Percentiles rank a stretch among this genome's conserved stretches.
Evolutionary conservation across 2,888 invertebrate species (phyloP).

Genomic region (Acleris holmiana): DNA sequence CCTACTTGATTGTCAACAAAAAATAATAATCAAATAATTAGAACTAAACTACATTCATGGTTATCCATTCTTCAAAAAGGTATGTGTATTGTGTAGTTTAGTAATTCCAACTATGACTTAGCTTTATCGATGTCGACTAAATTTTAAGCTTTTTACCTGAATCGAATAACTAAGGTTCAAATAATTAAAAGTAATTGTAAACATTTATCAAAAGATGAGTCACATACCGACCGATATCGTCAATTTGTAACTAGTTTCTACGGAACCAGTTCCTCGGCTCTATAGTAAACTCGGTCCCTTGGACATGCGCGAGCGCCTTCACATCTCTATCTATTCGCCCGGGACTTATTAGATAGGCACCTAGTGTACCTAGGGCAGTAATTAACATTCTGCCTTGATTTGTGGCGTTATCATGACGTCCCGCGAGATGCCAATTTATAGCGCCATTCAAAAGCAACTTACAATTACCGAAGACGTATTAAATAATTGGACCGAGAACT

Average conservation of each 20-base stretch:
- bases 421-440: constrained; percentile 60
- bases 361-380: constrained; percentile 51
- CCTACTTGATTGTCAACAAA: no score
- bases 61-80: neutral
- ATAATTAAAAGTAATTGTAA: constrained; percentile 28
- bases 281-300: constrained; percentile 43
- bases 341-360: constrained; percentile 39
- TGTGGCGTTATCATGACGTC: constrained; percentile 69
- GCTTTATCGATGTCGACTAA: neutral
- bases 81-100: neutral
- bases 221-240: constrained; percentile 45
- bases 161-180: constrained; percentile 1
- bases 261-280: constrained; percentile 51
- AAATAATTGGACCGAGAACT: constrained; percentile 36
- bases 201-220: constrained; percentile 41
- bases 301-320: constrained; percentile 46
- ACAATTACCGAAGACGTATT: constrained; percentile 38
- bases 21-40: no score
- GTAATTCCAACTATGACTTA: neutral
- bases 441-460: constrained; percentile 53
- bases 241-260: constrained; percentile 50
- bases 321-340: constrained; percentile 46
- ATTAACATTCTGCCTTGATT: constrained; percentile 69
- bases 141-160: neutral
- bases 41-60: no score